Evolutionary conservation across 2,113 vertebrate species (phyloP), one percentile per base, ranked within the genome.

Genomic region (Mixornis gularis): DNA sequence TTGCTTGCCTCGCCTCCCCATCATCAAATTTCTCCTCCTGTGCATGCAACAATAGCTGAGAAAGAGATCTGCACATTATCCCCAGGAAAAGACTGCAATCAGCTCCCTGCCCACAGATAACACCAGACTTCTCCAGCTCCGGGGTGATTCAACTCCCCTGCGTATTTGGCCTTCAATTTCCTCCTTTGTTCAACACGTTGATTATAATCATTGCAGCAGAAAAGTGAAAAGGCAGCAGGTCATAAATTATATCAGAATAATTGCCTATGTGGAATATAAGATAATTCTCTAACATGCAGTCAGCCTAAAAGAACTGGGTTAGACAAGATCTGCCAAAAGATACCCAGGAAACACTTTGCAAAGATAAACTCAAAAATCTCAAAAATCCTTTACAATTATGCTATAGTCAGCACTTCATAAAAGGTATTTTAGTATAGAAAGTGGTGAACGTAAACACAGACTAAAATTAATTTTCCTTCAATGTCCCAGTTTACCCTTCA

Each of bases 191-290:
- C 65, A 76, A 38, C 46, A 55, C 4, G 20, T 21, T 30, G 51
- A 84, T 78, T 86, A 65, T 32, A 68, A 10, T 90, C 62, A 55
- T 16, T 58, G 63, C 46, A 90, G 70, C 53, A 90, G 46, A 7
- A 58, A 86, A 82, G 66, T n/a, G 65, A 79, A 85, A 93, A 95
- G 93, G 80, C 89, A 87, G 18, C 65, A 90, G 46, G 43, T 65
- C 52, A 53, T 71, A 59, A 85, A 86, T 91, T 79, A 27, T 40
- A 91, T 46, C 34, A 69, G n/a, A 78, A 18, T 65, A 92, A 85
- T 71, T 68, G 65, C 77, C 89, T 62, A 40, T 14, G 11, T 32
- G 46, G 44, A 88, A 74, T 76, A 71, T 15, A 58, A 56, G 34
- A 63, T 73, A 90, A 49, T 71, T 76, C 87, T 87, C 62, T 26